These are phyloP conservation scores for Agrochola lota DNA, from an alignment of 2,888 invertebrate genomes.

Conservation along the genomic window DNA sequence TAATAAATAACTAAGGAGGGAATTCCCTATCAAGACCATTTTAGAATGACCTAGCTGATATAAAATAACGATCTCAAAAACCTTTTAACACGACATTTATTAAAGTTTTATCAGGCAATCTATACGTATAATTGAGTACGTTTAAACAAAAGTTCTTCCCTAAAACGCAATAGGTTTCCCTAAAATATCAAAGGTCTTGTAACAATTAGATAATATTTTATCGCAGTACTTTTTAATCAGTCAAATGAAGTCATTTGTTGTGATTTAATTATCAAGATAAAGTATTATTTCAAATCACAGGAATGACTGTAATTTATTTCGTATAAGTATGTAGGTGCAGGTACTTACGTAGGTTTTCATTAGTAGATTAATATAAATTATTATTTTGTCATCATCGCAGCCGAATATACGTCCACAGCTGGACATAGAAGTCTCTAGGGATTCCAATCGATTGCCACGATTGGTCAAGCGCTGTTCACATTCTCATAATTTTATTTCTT, in stretches of 20 bases:
- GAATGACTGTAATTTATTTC: neutral
- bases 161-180: slow-evolving; percentile 7
- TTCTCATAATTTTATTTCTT: neutral
- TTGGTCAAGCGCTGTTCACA: neutral
- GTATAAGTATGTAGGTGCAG: no score
- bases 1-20: neutral
- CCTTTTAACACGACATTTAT: neutral
- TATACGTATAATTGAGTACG: no score
- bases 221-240: slow-evolving; percentile 50
- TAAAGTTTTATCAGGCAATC: slow-evolving; percentile 1
- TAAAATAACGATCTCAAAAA: neutral
- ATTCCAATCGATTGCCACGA: no score
- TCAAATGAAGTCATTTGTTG: slow-evolving; percentile 49
- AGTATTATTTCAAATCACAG: slow-evolving; percentile 12
- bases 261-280: slow-evolving; percentile 66
- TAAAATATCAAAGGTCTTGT: slow-evolving; percentile 7
- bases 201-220: slow-evolving; percentile 47
- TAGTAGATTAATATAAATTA: neutral
- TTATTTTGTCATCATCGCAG: slow-evolving; percentile 1
- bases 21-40: neutral
- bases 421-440: no score
- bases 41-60: neutral
- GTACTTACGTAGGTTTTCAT: neutral
- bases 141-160: neutral
- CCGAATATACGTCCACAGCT: neutral